Evolutionary conservation across 92 coral and sea anemone genomes (phyloP).

Genomic region (Blastomussa wellsi): DNA sequence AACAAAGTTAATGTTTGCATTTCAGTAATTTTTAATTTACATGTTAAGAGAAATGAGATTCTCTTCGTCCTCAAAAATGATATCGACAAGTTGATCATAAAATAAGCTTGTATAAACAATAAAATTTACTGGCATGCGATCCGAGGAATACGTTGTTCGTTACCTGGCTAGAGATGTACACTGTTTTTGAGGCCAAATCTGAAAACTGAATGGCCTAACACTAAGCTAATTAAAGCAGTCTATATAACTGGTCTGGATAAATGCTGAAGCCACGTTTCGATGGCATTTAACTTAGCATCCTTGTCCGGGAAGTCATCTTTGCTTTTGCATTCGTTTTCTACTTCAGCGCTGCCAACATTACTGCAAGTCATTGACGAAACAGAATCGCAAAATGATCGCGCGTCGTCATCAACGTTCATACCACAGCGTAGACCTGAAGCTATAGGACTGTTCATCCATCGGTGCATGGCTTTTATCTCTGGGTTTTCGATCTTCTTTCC

Average conservation of each 20-base stretch:
- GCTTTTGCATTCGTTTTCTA: background rate
- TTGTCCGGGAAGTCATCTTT: background rate
- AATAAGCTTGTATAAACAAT: background rate
- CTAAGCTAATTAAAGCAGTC: background rate
- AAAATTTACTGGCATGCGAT: background rate
- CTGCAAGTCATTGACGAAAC: conserved; percentile 31
- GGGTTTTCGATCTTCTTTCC: background rate
- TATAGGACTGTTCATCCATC: background rate
- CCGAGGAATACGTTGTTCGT: no score
- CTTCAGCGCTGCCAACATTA: background rate
- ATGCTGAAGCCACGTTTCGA: conserved; percentile 18
- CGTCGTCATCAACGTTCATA: background rate
- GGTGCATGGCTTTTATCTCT: background rate
- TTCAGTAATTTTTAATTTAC: background rate
- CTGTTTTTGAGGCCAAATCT: no score
- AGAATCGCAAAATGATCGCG: conserved; percentile 30
- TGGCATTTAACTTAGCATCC: conserved; percentile 1
- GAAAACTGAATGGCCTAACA: no score
- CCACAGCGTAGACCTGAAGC: background rate
- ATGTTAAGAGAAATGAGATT: background rate
- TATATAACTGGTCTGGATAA: background rate
- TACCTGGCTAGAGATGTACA: no score
- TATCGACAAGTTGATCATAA: background rate
- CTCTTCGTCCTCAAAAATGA: background rate
- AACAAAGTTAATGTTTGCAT: background rate